These are phyloP conservation scores for Miichthys miiuy DNA, from an alignment of 2,797 vertebrate genomes.

Conservation along the genomic window DNA sequence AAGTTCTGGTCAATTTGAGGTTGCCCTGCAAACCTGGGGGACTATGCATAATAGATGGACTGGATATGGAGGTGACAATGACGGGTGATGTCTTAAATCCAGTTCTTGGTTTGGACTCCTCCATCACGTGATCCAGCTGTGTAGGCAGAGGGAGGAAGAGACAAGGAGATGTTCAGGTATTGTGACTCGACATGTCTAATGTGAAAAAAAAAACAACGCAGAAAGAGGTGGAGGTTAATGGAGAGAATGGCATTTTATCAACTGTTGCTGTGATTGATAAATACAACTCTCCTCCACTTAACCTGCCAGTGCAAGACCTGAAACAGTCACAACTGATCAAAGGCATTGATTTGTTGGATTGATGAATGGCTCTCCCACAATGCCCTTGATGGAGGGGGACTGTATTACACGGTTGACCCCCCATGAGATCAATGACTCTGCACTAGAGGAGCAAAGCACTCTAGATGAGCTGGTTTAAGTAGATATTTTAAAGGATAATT, in stretches of 20 bases:
- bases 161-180: conserved; percentile 18
- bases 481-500: background rate
- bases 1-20: conserved; percentile 66
- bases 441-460: background rate
- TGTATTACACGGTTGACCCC: background rate
- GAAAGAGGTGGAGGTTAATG: conserved; percentile 9
- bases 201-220: background rate
- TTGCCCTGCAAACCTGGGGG: conserved; percentile 69
- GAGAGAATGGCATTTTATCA: conserved; percentile 15
- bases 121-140: conserved; percentile 73
- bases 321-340: conserved; percentile 40
- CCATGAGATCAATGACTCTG: background rate
- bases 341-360: conserved; percentile 43
- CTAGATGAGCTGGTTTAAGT: background rate
- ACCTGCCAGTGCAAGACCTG: conserved; percentile 28
- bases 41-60: conserved; percentile 73
- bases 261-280: conserved; percentile 25
- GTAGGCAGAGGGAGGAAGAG: conserved; percentile 30
- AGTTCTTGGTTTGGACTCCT: conserved; percentile 62
- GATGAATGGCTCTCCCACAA: conserved; percentile 31
- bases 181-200: background rate
- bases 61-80: conserved; percentile 86
- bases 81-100: conserved; percentile 73
- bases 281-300: conserved; percentile 33
- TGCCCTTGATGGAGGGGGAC: conserved; percentile 21